Conservation (phyloP, 2,113 vertebrate species). For the Caranx melampygus region DNA sequence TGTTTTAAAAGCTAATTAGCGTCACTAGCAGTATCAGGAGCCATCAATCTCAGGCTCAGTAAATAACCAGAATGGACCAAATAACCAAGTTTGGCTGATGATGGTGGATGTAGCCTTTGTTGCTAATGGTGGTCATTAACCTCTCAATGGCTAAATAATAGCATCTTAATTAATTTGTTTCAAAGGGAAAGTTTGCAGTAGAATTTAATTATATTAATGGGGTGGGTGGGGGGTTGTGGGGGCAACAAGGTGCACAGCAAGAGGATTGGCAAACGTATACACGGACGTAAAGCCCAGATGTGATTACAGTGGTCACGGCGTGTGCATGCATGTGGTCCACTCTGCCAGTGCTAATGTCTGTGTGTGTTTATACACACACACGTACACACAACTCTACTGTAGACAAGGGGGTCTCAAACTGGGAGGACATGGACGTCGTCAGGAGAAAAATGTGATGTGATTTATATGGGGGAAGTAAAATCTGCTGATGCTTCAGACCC, state of each 20-base stretch:
- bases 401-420: not conserved
- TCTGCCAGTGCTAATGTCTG: not conserved
- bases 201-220: slow-evolving; percentile 86
- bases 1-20: slow-evolving; percentile 99
- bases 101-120: slow-evolving; percentile 93
- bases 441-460: no score
- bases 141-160: slow-evolving; percentile 91
- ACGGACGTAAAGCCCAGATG: slow-evolving; percentile 49
- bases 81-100: slow-evolving; percentile 98
- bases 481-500: not conserved
- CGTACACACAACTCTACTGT: not conserved
- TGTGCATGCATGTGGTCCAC: slow-evolving; percentile 19
- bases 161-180: slow-evolving; percentile 88
- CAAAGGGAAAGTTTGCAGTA: slow-evolving; percentile 84
- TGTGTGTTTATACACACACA: not conserved
- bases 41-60: slow-evolving; percentile 96
- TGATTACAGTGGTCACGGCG: slow-evolving; percentile 36
- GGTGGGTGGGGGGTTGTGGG: slow-evolving; percentile 41
- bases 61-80: slow-evolving; percentile 99
- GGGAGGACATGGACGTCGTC: not conserved
- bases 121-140: slow-evolving; percentile 92
- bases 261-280: slow-evolving; percentile 46
- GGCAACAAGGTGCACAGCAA: slow-evolving; percentile 72
- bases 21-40: slow-evolving; percentile 90
- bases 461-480: not conserved